phyloP scores from a whole-genome alignment of 2,797 vertebrate genomes.

The Falco novaeseelandiae region DNA sequence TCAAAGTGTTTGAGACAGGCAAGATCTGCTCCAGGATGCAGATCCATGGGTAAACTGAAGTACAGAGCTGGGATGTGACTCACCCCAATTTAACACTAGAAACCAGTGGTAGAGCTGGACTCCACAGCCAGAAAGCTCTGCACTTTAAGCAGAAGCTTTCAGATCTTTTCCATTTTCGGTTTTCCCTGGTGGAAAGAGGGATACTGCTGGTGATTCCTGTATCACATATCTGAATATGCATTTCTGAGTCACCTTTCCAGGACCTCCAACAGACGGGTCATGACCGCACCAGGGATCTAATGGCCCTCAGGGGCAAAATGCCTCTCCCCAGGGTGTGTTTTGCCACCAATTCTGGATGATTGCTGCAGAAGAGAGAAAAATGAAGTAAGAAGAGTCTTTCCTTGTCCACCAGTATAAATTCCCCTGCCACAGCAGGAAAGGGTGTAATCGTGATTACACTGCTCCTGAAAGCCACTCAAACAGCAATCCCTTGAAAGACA shows the following conservation, averaged over 20 bases:
- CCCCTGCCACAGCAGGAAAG: not conserved
- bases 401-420: not conserved
- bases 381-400: not conserved
- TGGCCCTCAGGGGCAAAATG: not conserved
- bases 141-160: not conserved
- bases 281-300: not conserved
- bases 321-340: not conserved
- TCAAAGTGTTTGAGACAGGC: fast-evolving
- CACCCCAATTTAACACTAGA: not conserved
- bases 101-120: not conserved
- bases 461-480: not conserved
- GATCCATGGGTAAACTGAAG: not conserved
- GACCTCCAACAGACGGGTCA: not conserved
- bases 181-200: not conserved
- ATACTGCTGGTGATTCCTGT: not conserved
- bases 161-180: not conserved
- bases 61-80: not conserved
- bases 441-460: not conserved
- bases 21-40: not conserved
- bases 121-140: not conserved
- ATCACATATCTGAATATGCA: fast-evolving
- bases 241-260: not conserved
- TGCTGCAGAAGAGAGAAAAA: not conserved
- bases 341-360: not conserved
- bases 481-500: not conserved